Percentiles rank a stretch among this genome's conserved stretches.
Evolutionary conservation across 1,140 invertebrate genomes (phyloP).

Genomic region (Micrasema longulum): DNA sequence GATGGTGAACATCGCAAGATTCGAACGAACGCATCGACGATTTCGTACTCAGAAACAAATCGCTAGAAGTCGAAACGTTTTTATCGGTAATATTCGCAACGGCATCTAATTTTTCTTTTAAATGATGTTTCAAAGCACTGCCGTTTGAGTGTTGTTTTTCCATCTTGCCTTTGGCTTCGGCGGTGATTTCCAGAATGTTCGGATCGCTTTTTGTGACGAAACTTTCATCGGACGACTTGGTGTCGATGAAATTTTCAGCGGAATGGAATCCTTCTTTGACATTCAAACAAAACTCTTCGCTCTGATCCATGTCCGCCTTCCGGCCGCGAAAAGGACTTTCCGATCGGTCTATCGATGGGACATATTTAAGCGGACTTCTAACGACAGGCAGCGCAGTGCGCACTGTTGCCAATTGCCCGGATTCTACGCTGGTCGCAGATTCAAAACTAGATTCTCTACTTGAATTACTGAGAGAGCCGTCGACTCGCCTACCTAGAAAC

Average conservation of each 20-base stretch:
- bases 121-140: conserved; percentile 4
- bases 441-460: conserved; percentile 70
- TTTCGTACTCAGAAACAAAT: conserved; percentile 54
- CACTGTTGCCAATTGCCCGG: conserved; percentile 51
- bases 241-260: conserved; percentile 62
- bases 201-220: conserved; percentile 53
- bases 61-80: conserved; percentile 51
- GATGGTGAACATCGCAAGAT: conserved; percentile 43
- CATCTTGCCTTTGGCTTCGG: background rate
- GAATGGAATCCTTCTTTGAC: conserved; percentile 61
- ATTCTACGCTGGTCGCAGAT: conserved; percentile 63
- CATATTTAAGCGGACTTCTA: conserved; percentile 52
- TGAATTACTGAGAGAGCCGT: conserved; percentile 60
- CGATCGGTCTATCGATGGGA: conserved; percentile 50
- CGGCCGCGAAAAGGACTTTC: conserved; percentile 42
- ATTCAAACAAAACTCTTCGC: conserved; percentile 47
- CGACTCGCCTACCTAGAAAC: conserved; percentile 58
- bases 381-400: conserved; percentile 45
- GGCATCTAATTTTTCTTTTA: background rate
- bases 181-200: conserved; percentile 47
- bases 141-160: conserved; percentile 38
- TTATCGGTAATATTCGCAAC: conserved; percentile 19
- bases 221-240: conserved; percentile 39
- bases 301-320: conserved; percentile 42
- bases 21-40: conserved; percentile 57